Base-by-base conservation (phyloP, 2,888 invertebrate genomes). In the Uropetala carovei region DNA sequence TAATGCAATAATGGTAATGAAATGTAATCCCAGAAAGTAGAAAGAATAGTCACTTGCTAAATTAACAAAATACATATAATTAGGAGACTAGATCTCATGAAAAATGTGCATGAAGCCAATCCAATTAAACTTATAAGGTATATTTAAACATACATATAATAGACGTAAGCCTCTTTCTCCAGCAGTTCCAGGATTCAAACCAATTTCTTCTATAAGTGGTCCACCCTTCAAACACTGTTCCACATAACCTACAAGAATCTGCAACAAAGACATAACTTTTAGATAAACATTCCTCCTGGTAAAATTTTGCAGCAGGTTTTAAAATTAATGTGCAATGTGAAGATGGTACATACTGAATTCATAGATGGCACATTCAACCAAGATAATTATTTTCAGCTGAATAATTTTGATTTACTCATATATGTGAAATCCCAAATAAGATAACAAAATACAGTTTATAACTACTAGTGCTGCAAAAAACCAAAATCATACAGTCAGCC, bases 91-190 rank as follows among this genome's bases (percentile, higher is more conserved):
- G n/a, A 9, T 1, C n/a, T 43, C n/a, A 56, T 7, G 92, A 92
- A 57, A 56, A 9, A 92, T n/a, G n/a, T 56, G 43, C 5, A 5
- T 43, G 1, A 43, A 43, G 43, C 43, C 43, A 43, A 43, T 3
- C 43, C 43, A 60, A 75, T 22, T 22, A 14, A 14, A 22, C 27
- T 13, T 92, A 16, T 0, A 16, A 4, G 18, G 16, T 18, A 2
- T 1, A 14, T 14, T 64, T 13, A 18, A 92, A 94, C 95, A 94
- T 95, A 97, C 97, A 95, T 98, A 97, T 9, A 99, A 96, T 92
- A 99, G 96, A 94, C 98, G 97, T 11, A 99, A 96, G 0, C 99
- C 99, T 93, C 98, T 97, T 94, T 98, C 98, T 0, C 98, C 98
- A 2, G 98, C 98, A 92, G 97, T 97, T 93, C 97, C 96, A 0